Conservation (phyloP, 2,888 invertebrate species). For the Tenthredo notha region DNA sequence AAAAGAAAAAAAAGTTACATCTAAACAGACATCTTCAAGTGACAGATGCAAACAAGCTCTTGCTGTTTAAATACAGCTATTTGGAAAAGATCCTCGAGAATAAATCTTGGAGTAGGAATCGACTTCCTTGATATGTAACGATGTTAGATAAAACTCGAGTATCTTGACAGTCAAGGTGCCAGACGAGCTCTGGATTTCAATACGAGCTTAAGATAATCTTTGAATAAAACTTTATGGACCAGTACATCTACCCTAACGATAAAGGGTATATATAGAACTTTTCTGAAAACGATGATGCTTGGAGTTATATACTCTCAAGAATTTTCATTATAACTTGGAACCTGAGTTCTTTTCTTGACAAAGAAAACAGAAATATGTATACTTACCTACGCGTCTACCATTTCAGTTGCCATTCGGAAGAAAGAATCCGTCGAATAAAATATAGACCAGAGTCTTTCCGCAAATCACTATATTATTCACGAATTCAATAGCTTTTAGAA, state of each 20-base stretch:
- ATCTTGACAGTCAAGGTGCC: not conserved
- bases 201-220: conserved; percentile 28
- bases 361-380: not conserved
- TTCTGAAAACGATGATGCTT: not conserved
- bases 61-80: conserved; percentile 34
- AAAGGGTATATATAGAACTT: not conserved
- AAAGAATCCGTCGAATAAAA: conserved; percentile 8
- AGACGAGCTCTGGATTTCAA: conserved; percentile 9
- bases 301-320: not conserved
- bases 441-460: not conserved
- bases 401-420: conserved; percentile 20
- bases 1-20: not conserved
- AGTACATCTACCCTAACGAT: not conserved
- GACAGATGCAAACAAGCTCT: conserved; percentile 30
- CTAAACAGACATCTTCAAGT: conserved; percentile 2
- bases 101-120: conserved; percentile 20
- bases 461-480: conserved; percentile 4
- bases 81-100: not conserved
- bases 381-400: not conserved
- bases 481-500: conserved; percentile 16
- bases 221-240: not conserved
- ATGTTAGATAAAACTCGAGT: conserved; percentile 31
- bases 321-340: conserved; percentile 9
- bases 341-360: not conserved
- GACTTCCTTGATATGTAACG: not conserved